Evolutionary conservation across 2,797 vertebrate genomes (phyloP), one percentile per base, ranked within the genome.

Genomic region (Pteronotus mesoamericanus): DNA sequence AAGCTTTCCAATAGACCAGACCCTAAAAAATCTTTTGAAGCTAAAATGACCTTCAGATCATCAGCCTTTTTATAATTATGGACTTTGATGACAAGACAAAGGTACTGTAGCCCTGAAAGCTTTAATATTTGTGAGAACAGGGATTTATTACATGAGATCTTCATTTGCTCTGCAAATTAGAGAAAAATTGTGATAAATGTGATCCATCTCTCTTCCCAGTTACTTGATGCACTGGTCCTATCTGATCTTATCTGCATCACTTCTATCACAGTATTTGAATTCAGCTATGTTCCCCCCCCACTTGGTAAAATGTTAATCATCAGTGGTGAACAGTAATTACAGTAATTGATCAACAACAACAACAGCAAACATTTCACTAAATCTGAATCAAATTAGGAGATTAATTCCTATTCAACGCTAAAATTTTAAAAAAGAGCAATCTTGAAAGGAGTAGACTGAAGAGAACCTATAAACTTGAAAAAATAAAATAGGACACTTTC

Each of bases 1-100:
- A 98, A 99, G 99, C 98, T 98, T 98, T 98, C 97, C 95, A 99
- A 98, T 97, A 98, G 98, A 98, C 98, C 97, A 98, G 98, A 98
- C 98, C 98, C 98, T 98, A 97, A 99, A 96, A 98, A 98, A 97
- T 98, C 98, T 98, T 99, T 98, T 98, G 98, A 99, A 98, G 98
- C 98, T 98, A 97, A 98, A 97, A 97, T 97, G 97, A 98, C 98
- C 98, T 98, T 96, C 98, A 97, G 96, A 97, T 98, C 98, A 98
- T 95, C 97, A 97, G 96, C 95, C 96, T 98, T 98, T 96, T 98
- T 97, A 97, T 78, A 98, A 98, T 98, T 98, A 98, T 95, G 98
- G 98, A 98, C 98, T 98, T 97, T 98, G 98, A 98, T 98, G 98
- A 98, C 97, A 96, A 98, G 98, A 98, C 96, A 98, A 98, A 98